These are phyloP conservation scores for Pseudomyrmex flavicornis DNA, from an alignment of 1,140 invertebrate species.

Conservation along the genomic window DNA sequence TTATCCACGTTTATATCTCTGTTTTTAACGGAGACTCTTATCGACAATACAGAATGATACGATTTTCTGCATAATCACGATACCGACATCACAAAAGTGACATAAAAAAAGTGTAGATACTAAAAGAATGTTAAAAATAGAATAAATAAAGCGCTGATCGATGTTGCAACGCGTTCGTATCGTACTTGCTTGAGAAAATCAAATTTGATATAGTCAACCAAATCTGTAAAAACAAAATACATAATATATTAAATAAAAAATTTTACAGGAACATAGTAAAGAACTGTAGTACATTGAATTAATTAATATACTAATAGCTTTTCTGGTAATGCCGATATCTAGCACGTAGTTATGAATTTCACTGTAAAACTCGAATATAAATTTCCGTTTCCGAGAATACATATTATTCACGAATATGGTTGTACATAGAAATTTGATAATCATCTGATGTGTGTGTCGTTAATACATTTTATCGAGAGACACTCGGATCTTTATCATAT, in stretches of 20 bases:
- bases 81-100: background rate
- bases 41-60: slow-evolving; percentile 8
- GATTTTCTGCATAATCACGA: background rate
- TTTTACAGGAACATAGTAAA: background rate
- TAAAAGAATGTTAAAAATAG: background rate
- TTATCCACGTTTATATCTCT: background rate
- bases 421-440: slow-evolving; percentile 31
- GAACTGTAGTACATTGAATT: slow-evolving; percentile 16
- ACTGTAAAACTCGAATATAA: background rate
- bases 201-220: slow-evolving; percentile 4
- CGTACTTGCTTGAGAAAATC: slow-evolving; percentile 29
- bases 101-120: background rate
- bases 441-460: background rate
- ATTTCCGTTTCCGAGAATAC: slow-evolving; percentile 4
- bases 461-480: background rate
- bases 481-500: background rate
- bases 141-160: slow-evolving; percentile 32
- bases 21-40: background rate
- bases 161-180: slow-evolving; percentile 35
- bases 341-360: slow-evolving; percentile 20
- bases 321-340: slow-evolving; percentile 6
- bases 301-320: background rate
- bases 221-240: background rate
- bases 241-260: slow-evolving; percentile 19
- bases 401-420: background rate